These are phyloP conservation scores for Neodontobutis hainanensis DNA, from an alignment of 2,113 vertebrate species.

Conservation along the genomic window DNA sequence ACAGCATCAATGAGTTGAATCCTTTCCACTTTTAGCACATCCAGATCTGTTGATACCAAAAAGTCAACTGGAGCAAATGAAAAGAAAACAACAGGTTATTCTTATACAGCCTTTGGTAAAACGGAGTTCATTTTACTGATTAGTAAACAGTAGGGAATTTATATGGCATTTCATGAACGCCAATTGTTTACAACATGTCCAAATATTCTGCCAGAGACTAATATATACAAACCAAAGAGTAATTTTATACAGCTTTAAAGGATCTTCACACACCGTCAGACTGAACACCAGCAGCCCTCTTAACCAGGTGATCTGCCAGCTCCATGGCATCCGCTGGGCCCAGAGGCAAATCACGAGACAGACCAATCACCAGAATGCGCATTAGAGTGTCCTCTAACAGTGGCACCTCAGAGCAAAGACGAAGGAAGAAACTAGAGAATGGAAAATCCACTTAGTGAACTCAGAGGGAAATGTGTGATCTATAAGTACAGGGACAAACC, in stretches of 20 bases:
- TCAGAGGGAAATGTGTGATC: background rate
- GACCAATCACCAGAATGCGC: constrained; percentile 93
- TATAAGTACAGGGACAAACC: background rate
- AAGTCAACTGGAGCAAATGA: background rate
- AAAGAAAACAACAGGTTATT: constrained; percentile 8
- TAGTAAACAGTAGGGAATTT: constrained; percentile 8
- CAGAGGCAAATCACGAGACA: constrained; percentile 93
- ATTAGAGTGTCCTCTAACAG: constrained; percentile 96
- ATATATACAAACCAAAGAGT: constrained; percentile 23
- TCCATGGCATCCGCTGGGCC: constrained; percentile 97
- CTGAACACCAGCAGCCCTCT: constrained; percentile 91
- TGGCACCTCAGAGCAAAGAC: constrained; percentile 97
- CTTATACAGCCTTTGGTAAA: constrained; percentile 3
- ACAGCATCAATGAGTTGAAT: constrained; percentile 96
- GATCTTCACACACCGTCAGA: constrained; percentile 85
- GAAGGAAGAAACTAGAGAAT: constrained; percentile 90
- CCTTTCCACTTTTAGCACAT: constrained; percentile 93
- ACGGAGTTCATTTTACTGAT: constrained; percentile 8
- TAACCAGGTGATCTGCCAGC: constrained; percentile 95
- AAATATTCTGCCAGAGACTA: constrained; percentile 26
- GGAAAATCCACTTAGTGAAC: background rate
- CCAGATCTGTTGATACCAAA: constrained; percentile 82
- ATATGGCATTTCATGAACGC: constrained; percentile 7
- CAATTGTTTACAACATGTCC: constrained; percentile 40
- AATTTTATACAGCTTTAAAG: constrained; percentile 8